Evolutionary conservation across 2,797 vertebrate species (phyloP), one percentile per base, ranked within the genome.

Genomic region (Discoglossus pictus): DNA sequence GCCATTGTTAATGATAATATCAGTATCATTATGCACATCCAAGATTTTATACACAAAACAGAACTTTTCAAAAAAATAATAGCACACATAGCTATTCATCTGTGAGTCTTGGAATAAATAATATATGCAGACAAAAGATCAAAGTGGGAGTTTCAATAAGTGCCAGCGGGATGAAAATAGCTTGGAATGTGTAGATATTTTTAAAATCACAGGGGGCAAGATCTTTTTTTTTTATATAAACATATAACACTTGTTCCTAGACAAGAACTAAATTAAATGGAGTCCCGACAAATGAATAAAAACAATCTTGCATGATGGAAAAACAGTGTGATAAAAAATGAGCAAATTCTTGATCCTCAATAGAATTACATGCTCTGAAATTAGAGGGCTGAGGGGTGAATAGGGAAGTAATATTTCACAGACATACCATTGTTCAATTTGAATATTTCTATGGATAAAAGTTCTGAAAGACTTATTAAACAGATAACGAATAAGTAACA

Each of bases 221-320:
- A 40, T 48, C 48, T 25, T 50, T 66, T 66, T 39, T 48, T 31
- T 4, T 31, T 31, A n/a, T n/a, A n/a, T n/a, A n/a, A 31, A 31
- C 27, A 31, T 31, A 31, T 31, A n/a, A 65, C 48, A 48, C 51
- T 48, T 40, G n/a, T 47, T 20, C 11, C n/a, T 58, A 38, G 23
- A 34, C 21, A 47, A 40, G 43, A 27, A 58, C 43, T 38, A 58
- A 58, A 58, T 56, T 48, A 27, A 23, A 21, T 24, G 34, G 55
- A 40, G 51, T 39, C 34, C 23, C 31, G 36, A 50, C 23, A 31
- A 34, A 18, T 38, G 52, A 55, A 65, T 52, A 58, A 66, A 66
- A 66, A 21, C 44, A 51, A 51, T 40, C 35, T 24, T 21, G 12
- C 25, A 21, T 21, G 42, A 17, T 27, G 24, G 24, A 46, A 40